These are phyloP conservation scores for Phengaris arion DNA, from an alignment of 2,888 invertebrate species.

Conservation along the genomic window DNA sequence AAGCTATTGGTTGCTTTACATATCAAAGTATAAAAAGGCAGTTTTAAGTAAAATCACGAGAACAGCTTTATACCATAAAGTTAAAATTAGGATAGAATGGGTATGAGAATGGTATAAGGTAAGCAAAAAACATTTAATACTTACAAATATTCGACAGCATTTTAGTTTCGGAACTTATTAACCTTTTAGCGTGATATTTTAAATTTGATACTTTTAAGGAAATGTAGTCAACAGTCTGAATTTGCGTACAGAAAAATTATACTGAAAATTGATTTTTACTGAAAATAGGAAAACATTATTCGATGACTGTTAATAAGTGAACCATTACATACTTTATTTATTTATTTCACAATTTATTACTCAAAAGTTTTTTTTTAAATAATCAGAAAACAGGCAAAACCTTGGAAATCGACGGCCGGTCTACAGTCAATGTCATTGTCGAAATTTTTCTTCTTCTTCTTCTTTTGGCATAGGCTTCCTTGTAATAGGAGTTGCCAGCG, in stretches of 20 bases:
- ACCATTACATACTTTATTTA: neutral
- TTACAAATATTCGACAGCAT: constrained; percentile 18
- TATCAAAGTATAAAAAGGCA: too few relatives aligned
- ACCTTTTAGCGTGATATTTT: neutral
- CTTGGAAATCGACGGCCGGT: constrained; percentile 1
- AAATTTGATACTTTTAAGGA: neutral
- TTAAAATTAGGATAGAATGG: too few relatives aligned
- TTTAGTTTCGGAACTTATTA: neutral
- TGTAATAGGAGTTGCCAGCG: too few relatives aligned
- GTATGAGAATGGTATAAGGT: neutral
- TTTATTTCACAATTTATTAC: too few relatives aligned
- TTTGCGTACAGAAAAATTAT: too few relatives aligned
- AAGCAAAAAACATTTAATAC: neutral
- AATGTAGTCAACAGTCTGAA: neutral
- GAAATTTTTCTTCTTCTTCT: too few relatives aligned
- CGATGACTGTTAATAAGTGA: neutral
- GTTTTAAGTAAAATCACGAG: too few relatives aligned
- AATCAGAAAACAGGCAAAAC: neutral
- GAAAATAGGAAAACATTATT: neutral
- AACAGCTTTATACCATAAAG: too few relatives aligned
- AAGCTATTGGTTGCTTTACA: too few relatives aligned
- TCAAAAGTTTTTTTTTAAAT: too few relatives aligned
- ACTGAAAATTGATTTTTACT: neutral
- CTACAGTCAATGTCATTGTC: neutral
- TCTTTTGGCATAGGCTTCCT: too few relatives aligned